Percentiles rank a stretch among this genome's conserved stretches.
Conservation (phyloP, 2,113 vertebrate genomes). For the Riparia riparia region DNA sequence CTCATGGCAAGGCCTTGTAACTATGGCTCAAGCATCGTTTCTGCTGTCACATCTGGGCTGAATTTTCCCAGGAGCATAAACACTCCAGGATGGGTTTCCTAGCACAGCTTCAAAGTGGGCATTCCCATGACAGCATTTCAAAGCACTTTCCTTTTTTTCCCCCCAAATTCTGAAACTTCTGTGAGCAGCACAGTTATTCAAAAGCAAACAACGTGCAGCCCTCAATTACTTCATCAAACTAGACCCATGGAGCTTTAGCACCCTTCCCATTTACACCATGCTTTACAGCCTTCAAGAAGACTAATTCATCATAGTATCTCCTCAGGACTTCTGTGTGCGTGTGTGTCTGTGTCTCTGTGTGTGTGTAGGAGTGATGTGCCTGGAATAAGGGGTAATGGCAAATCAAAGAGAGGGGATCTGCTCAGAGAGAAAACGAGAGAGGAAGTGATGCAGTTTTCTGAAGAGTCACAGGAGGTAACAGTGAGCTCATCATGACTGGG, state of each 20-base stretch:
- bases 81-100: conserved; percentile 16
- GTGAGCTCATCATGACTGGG: background rate
- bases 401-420: background rate
- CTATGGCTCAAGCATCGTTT: conserved; percentile 10
- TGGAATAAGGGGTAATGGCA: background rate
- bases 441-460: background rate
- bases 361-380: background rate
- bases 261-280: background rate
- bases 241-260: background rate
- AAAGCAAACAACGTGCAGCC: background rate
- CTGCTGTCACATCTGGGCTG: conserved; percentile 39
- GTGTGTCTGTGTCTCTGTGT: background rate
- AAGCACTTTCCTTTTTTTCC: background rate
- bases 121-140: conserved; percentile 43
- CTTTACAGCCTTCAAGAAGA: background rate
- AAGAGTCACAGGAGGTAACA: background rate
- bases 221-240: background rate
- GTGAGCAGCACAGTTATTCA: background rate
- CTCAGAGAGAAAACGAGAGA: background rate
- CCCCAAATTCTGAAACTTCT: background rate
- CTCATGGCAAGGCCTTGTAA: conserved; percentile 38
- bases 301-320: background rate
- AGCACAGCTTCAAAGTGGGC: conserved; percentile 39
- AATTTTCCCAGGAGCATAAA: conserved; percentile 38
- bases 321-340: background rate